phyloP scores from a whole-genome alignment of 2,888 invertebrate species.

The Coleophora flavipennella region DNA sequence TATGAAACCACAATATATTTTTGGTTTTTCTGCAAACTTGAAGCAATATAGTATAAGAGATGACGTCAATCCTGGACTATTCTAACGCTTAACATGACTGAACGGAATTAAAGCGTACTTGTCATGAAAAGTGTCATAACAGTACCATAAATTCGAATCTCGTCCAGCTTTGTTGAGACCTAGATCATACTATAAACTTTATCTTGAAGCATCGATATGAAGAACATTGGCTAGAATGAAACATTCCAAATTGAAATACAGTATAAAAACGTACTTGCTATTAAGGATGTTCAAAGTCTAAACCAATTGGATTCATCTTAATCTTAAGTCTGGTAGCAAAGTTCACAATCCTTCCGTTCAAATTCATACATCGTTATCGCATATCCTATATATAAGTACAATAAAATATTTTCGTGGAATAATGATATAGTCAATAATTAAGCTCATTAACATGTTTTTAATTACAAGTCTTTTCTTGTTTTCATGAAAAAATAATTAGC shows the following conservation, averaged over 20 bases:
- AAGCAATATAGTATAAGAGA: background rate
- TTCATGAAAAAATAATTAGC: background rate
- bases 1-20: background rate
- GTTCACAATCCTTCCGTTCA: background rate
- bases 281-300: background rate
- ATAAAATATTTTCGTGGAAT: background rate
- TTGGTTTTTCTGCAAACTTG: no score
- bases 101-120: background rate
- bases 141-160: background rate
- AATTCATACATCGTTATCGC: background rate
- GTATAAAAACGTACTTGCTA: background rate
- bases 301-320: background rate
- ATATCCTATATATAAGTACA: no score
- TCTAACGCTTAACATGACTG: no score
- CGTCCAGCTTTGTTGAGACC: background rate
- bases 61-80: background rate
- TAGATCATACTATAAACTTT: background rate
- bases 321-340: background rate
- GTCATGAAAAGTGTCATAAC: background rate
- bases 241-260: background rate
- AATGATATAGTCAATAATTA: no score
- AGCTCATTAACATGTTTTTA: no score
- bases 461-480: background rate
- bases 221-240: background rate
- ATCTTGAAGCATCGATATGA: background rate